Conservation (phyloP, 1,140 invertebrate species). For the Gyrodactylus salaris region DNA sequence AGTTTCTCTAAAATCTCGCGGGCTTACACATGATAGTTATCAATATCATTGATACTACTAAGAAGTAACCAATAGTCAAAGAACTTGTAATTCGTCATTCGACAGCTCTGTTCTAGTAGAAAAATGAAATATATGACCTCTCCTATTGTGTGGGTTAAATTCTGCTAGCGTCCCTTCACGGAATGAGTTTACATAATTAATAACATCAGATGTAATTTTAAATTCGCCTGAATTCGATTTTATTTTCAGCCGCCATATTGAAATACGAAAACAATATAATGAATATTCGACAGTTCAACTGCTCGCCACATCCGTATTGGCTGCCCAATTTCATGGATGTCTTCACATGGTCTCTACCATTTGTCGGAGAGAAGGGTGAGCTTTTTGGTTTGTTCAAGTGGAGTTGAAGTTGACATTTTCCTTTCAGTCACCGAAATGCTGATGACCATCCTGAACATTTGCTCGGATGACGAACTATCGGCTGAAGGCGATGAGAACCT, state of each 20-base stretch:
- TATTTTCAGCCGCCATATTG: conserved; percentile 49
- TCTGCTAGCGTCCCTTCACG: too few species aligned
- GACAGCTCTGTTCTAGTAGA: too few species aligned
- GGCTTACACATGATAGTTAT: too few species aligned
- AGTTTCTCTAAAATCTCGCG: too few species aligned
- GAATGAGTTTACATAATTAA: too few species aligned
- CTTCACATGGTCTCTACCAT: conserved; percentile 97
- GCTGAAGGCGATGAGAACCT: conserved; percentile 30
- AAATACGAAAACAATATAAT: conserved; percentile 99
- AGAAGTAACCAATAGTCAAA: too few species aligned
- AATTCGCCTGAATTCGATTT: too few species aligned
- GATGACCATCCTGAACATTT: conserved; percentile 96
- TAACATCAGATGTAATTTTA: too few species aligned
- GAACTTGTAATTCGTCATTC: too few species aligned
- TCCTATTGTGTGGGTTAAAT: too few species aligned
- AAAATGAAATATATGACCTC: too few species aligned
- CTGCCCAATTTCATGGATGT: conserved; percentile 99
- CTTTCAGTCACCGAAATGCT: conserved; percentile 81
- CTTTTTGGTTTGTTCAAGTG: not conserved
- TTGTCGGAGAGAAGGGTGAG: conserved; percentile 63
- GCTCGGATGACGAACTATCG: conserved; percentile 96
- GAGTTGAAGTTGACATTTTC: not conserved
- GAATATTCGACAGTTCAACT: conserved; percentile 99
- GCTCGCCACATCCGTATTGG: conserved; percentile 98
- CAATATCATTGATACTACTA: too few species aligned